Evolutionary conservation across 2,888 invertebrate species (phyloP).

Genomic region (Crepidodera aurea): DNA sequence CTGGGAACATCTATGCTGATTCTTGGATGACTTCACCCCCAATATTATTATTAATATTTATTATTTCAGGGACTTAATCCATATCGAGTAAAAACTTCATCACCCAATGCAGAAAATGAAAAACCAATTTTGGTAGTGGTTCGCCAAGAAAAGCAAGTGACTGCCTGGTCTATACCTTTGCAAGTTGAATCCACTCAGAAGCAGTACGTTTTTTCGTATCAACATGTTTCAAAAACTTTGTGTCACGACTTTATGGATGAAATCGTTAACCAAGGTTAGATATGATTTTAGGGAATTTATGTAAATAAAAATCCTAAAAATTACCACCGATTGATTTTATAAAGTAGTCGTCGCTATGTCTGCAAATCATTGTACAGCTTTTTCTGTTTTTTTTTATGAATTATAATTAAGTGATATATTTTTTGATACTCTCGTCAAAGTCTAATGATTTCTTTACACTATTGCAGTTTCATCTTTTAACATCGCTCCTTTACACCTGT

Average conservation of each 20-base stretch:
- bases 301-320: too few relatives aligned
- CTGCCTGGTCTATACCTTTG: constrained; percentile 83
- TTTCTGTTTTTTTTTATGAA: too few relatives aligned
- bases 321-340: too few relatives aligned
- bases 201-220: constrained; percentile 60
- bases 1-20: too few relatives aligned
- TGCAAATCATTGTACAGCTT: too few relatives aligned
- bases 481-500: not conserved
- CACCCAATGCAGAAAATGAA: constrained; percentile 62
- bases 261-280: constrained; percentile 42
- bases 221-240: constrained; percentile 69
- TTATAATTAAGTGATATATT: too few relatives aligned
- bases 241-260: constrained; percentile 64
- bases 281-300: too few relatives aligned
- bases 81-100: constrained; percentile 60
- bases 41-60: not conserved
- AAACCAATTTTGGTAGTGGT: constrained; percentile 78
- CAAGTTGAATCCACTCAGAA: constrained; percentile 61
- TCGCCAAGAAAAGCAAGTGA: constrained; percentile 75
- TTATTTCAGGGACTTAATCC: constrained; percentile 46
- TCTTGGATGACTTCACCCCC: too few relatives aligned
- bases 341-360: too few relatives aligned
- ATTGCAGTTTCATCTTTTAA: not conserved
- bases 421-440: too few relatives aligned
- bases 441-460: too few relatives aligned